A percentile compares a stretch with the other conserved stretches of the same genome.
Conservation (phyloP, 2,797 vertebrate species). For the Pseudotriccus pelzelni region DNA sequence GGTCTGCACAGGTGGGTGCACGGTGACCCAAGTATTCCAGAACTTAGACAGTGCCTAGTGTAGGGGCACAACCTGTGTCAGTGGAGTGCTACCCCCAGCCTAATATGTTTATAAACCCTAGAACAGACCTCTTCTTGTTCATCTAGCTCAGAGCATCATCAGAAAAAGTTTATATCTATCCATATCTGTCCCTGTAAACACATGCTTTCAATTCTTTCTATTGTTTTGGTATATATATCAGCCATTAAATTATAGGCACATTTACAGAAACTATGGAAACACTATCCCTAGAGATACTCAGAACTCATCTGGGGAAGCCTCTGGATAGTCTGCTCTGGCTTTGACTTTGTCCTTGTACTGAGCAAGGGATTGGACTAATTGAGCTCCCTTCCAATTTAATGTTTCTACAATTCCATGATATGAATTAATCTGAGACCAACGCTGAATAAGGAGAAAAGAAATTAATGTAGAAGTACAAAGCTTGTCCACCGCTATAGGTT, state of each 20-base stretch:
- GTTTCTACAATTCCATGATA: not conserved
- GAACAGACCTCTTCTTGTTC: not conserved
- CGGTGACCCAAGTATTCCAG: not conserved
- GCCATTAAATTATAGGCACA: not conserved
- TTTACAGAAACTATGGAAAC: not conserved
- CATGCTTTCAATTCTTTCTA: not conserved
- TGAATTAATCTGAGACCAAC: not conserved
- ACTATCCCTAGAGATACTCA: not conserved
- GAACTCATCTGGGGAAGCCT: not conserved
- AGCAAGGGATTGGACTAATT: not conserved
- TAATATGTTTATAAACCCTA: not conserved
- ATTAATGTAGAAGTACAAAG: not conserved
- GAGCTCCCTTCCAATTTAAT: not conserved
- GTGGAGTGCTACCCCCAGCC: not conserved
- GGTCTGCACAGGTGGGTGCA: not conserved
- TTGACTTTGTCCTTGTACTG: not conserved
- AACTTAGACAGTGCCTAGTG: not conserved
- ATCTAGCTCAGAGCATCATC: not conserved
- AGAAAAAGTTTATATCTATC: not conserved
- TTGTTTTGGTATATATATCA: not conserved
- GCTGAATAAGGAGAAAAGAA: not conserved
- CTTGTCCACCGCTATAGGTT: not conserved
- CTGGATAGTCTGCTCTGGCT: not conserved
- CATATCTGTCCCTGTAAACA: not conserved
- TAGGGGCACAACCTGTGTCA: accelerated